Conservation (phyloP, 2,113 vertebrate genomes). For the Connochaetes taurinus region DNA sequence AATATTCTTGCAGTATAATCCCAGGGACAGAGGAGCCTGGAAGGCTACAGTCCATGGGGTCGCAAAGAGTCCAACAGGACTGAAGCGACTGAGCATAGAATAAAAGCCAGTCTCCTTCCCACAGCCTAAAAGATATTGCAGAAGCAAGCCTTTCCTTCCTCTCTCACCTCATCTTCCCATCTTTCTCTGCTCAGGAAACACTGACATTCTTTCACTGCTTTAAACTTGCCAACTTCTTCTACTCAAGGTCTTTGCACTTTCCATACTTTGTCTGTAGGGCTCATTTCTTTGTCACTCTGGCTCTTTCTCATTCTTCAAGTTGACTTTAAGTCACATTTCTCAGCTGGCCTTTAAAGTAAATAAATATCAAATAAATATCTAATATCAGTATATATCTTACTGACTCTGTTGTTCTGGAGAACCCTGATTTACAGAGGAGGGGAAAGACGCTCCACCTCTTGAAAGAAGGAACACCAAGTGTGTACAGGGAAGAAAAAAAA, state of each 20-base stretch:
- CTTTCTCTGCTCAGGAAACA: background rate
- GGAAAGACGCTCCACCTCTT: background rate
- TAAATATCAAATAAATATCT: background rate
- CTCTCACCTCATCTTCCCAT: background rate
- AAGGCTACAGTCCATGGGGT: background rate
- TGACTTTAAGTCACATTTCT: background rate
- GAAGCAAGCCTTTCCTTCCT: background rate
- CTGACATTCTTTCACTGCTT: background rate
- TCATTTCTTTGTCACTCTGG: background rate
- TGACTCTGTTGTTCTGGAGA: background rate
- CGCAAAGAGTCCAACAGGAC: background rate
- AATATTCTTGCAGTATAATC: background rate
- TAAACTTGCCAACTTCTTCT: background rate
- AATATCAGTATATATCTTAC: background rate
- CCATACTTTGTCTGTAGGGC: background rate
- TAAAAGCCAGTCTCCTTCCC: background rate
- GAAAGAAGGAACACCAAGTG: background rate
- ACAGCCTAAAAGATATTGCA: background rate
- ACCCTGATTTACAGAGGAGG: background rate
- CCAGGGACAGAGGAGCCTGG: background rate
- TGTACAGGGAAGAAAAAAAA: background rate
- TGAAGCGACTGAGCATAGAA: background rate
- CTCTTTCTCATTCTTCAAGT: background rate
- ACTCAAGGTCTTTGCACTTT: background rate
- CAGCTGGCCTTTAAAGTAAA: background rate